Base-by-base conservation (phyloP, 2,113 vertebrate species). In the Peromyscus maniculatus region DNA sequence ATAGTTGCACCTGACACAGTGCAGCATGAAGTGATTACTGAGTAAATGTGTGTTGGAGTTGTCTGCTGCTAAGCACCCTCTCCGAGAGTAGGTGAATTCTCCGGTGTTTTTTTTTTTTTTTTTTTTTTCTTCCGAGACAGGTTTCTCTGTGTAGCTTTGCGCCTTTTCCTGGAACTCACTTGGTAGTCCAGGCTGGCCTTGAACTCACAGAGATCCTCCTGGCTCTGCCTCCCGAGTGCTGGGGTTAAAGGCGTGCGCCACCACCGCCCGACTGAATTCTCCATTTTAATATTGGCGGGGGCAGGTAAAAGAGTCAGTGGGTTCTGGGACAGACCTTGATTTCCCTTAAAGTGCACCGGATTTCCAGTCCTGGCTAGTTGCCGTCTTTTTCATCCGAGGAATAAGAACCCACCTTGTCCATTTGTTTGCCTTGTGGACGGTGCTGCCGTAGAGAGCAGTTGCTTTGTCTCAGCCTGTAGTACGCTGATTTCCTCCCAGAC, bases 21-120 rank as follows among this genome's bases (percentile, higher is more conserved):
- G 46, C 31, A 92, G 4, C 9, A 66, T 31, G 43, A 95, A 91
- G 6, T 90, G 62, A 89, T 87, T 94, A 39, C 93, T 94, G 82
- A n/a, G 62, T 94, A 64, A 91, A 55, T 90, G 31, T 46, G 57
- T 82, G 33, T 91, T 91, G 62, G 33, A 55, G 80, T 74, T 69
- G 86, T 91, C 77, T 71, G 22, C 13, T 46, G 28, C 24, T 89
- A 72, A 64, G 31, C 79, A 22, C 21, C 72, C 71, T 91, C 49
- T 66, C 26, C 86, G 62, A 92, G 84, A 62, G 66, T 91, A 36
- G 46, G 67, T 93, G 19, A 49, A 67, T 66, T 78, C 28, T 77
- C 13, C 46, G 43, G 43, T 43, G 43, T 43, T 43, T 43, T 43
- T 43, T 43, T 43, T 43, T 43, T 43, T 43, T 3, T n/a, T n/a